Percentiles rank a stretch among this genome's conserved stretches.
These are phyloP conservation scores for Istiophorus platypterus DNA, from an alignment of 2,113 vertebrate species.

Conservation along the genomic window DNA sequence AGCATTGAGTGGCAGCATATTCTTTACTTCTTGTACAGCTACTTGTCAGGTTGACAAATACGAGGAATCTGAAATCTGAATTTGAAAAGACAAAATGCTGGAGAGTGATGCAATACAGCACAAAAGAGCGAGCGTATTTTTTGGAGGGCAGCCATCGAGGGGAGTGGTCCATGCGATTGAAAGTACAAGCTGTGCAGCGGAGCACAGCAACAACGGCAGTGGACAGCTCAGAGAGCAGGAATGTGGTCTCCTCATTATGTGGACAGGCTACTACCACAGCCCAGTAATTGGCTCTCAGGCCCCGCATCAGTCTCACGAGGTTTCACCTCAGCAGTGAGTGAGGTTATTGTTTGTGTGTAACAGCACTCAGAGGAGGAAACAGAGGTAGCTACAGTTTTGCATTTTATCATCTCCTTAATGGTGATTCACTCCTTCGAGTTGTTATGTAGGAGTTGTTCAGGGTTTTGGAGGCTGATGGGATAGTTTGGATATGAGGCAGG, in stretches of 20 bases:
- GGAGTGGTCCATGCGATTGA: conserved; percentile 46
- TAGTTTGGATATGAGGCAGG: conserved; percentile 49
- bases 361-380: conserved; percentile 41
- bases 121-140: conserved; percentile 9
- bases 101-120: background rate
- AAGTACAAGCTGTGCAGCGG: conserved; percentile 45
- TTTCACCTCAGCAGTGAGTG: conserved; percentile 52
- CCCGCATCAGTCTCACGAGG: conserved; percentile 61
- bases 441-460: conserved; percentile 49
- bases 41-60: conserved; percentile 12
- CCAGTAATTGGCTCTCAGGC: conserved; percentile 71
- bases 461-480: conserved; percentile 37
- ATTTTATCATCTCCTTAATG: conserved; percentile 55
- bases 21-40: background rate
- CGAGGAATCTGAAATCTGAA: conserved; percentile 17
- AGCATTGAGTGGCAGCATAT: conserved; percentile 40
- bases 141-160: conserved; percentile 19
- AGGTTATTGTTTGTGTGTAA: conserved; percentile 54
- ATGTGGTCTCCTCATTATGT: conserved; percentile 73
- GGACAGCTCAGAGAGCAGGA: conserved; percentile 78
- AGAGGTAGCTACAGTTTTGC: conserved; percentile 37
- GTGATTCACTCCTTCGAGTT: conserved; percentile 35
- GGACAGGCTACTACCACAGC: conserved; percentile 63
- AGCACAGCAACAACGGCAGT: conserved; percentile 58
- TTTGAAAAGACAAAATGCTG: background rate